Evolutionary conservation across 2,888 invertebrate genomes (phyloP), one percentile per base, ranked within the genome.

Genomic region (Hydropsyche betteni): DNA sequence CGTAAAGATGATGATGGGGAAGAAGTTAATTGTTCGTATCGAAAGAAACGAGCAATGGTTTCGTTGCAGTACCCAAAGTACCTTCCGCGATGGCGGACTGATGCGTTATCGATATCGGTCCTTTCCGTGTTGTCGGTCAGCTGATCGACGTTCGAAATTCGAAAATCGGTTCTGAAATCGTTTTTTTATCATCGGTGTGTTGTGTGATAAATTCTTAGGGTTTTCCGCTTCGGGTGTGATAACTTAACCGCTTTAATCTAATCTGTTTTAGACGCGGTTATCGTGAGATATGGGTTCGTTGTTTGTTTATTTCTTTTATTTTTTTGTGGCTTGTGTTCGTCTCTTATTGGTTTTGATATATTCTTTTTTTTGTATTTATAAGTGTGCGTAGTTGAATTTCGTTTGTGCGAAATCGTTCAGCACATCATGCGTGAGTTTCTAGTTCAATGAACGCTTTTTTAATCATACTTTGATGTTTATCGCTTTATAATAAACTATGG

Each of bases 31-130:
- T 44, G 44, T 44, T 44, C 44, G 44, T 44, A 44, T 44, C 44
- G 44, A 44, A 44, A 44, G 44, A 44, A 44, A 44, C 44, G 44
- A 44, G 44, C 44, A 8, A 44, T 44, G 44, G 6, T 8, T 10
- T 44, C 44, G 6, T 44, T 44, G 44, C 44, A 44, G 6, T 44
- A 44, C 10, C 10, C 74, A 51, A 74, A 74, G 61, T 75, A 75
- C 75, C 72, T 72, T 36, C 55, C 69, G 75, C 75, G 75, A 51
- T 10, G 64, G 68, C 74, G 74, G 53, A 70, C 71, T 34, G 71
- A 64, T 34, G 16, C 64, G 83, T 82, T 50, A 80, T 14, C 58
- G 58, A 58, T 24, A 14, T 7, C 14, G 77, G 81, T 81, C 76
- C 80, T 80, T 69, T 76, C 78, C 76, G 76, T 80, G 36, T 76